Evolutionary conservation across 2,113 vertebrate genomes (phyloP).

Genomic region (Macroglossus sobrinus): DNA sequence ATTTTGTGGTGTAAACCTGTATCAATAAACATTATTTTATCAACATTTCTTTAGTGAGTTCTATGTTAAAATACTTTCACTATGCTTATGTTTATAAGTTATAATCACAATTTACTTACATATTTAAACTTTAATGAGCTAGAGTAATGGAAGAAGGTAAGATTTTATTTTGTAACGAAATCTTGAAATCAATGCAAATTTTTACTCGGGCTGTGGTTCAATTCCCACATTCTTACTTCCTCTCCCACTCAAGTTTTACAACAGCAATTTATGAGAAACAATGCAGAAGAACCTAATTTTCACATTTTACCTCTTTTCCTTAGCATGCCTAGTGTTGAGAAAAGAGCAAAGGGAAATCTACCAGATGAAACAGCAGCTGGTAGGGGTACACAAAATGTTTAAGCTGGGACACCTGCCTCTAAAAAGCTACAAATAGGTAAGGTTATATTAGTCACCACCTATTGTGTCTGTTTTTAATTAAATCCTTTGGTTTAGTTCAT

Average conservation of each 20-base stretch:
- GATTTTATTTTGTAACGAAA: background rate
- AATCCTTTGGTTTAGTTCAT: background rate
- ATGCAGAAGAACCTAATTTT: background rate
- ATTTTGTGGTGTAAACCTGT: background rate
- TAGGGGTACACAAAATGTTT: background rate
- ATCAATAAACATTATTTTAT: background rate
- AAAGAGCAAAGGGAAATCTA: background rate
- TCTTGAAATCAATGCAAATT: slow-evolving; percentile 22
- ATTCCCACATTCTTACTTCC: background rate
- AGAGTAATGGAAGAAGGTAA: background rate
- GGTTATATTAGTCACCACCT: background rate
- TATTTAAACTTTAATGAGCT: background rate
- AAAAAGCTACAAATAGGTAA: background rate
- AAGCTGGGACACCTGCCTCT: background rate
- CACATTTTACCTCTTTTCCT: background rate
- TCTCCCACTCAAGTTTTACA: background rate
- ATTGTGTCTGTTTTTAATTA: slow-evolving; percentile 22
- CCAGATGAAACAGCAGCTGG: background rate
- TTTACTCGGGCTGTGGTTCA: background rate
- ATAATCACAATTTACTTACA: background rate
- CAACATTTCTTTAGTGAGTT: background rate
- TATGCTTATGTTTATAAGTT: background rate
- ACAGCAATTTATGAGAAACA: background rate
- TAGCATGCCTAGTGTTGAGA: background rate
- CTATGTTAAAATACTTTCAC: background rate